Evolutionary conservation across 1,140 invertebrate genomes (phyloP), one percentile per base, ranked within the genome.

Genomic region (Atta cephalotes): DNA sequence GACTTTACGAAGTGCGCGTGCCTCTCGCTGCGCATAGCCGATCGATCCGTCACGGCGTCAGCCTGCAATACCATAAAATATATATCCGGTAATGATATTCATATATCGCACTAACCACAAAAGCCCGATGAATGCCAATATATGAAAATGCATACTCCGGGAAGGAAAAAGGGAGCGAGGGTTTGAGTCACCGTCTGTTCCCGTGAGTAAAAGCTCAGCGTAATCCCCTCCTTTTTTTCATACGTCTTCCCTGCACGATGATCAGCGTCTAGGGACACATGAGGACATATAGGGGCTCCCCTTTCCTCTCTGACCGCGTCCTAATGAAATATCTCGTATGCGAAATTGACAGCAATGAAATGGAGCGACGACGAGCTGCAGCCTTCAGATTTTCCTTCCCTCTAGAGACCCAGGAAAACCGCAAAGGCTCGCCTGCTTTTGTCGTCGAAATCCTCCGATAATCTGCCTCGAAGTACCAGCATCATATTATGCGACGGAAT

Each of bases 271-370:
- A 58, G 92, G 93, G 91, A 93, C 70, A 63, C 25, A 9, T 56
- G 65, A 62, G 28, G n/a, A 74, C 56, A 10, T 9, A 31, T 35
- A 35, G 31, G 63, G n/a, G 63, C 78, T 53, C 60, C 51, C 81
- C 84, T 76, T 85, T 62, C 87, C 88, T 89, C 72, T 85, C 79
- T 78, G 87, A 87, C 78, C 85, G 89, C 65, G 72, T 60, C 86
- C 76, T 93, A 93, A 94, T 93, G 93, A 93, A 94, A 94, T 94
- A 93, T 94, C 88, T 86, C 90, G 91, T 92, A 89, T 90, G 89
- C 92, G 92, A 93, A 92, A 93, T 92, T 92, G 92, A 93, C 92
- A 91, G 92, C 91, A 77, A 89, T 87, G 90, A 93, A 93, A 94
- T 90, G 87, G 91, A 92, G 91, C 86, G 89, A 89, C 88, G 88